phyloP scores from a whole-genome alignment of 2,888 invertebrate genomes.

The Holacanthella duospinosa region DNA sequence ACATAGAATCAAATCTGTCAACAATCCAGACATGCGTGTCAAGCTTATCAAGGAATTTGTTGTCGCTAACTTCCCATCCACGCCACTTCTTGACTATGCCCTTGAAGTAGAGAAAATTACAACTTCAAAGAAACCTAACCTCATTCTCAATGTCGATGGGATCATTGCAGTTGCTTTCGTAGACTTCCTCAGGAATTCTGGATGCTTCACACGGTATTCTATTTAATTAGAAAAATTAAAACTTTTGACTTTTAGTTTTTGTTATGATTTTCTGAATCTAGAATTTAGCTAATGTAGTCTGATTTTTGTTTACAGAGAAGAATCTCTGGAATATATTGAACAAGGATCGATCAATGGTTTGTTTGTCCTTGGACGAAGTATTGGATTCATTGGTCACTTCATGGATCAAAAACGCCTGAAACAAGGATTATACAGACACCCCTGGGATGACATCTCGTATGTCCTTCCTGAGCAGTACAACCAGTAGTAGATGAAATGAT shows the following conservation, averaged over 20 bases:
- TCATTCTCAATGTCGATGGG: constrained; percentile 98
- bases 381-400: constrained; percentile 97
- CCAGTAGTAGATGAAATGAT: constrained; percentile 18
- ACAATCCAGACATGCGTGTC: constrained; percentile 97
- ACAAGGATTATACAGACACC: constrained; percentile 97
- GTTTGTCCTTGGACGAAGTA: constrained; percentile 93
- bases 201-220: constrained; percentile 79
- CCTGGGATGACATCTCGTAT: constrained; percentile 97
- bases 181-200: constrained; percentile 85
- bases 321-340: constrained; percentile 92
- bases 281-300: background rate
- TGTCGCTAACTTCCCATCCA: constrained; percentile 81
- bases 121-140: constrained; percentile 98
- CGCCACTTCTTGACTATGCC: constrained; percentile 89
- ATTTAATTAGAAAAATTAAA: constrained; percentile 37
- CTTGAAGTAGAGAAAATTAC: constrained; percentile 97
- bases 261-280: background rate
- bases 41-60: constrained; percentile 95
- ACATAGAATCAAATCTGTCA: constrained; percentile 75
- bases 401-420: constrained; percentile 97
- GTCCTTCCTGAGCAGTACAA: constrained; percentile 65
- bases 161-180: constrained; percentile 96
- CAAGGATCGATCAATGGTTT: constrained; percentile 97
- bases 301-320: constrained; percentile 55
- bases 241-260: background rate